A percentile compares a stretch with the other conserved stretches of the same genome.
Conservation (phyloP, 1,140 invertebrate genomes). For the Drosophila prosaltans region DNA sequence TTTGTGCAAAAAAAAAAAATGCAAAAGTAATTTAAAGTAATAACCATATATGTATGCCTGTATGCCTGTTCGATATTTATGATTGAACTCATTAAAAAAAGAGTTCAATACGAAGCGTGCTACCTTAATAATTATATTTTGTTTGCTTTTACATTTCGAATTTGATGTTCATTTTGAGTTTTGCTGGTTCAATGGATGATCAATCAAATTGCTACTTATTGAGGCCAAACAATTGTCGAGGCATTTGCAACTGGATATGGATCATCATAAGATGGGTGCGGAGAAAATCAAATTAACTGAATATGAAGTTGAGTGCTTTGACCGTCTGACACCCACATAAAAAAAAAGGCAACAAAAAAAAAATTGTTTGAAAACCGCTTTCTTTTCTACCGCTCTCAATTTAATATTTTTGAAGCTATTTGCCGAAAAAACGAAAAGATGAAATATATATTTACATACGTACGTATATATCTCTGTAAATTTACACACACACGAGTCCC, state of each 20-base stretch:
- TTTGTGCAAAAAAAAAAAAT: conserved; percentile 21
- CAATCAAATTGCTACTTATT: conserved; percentile 57
- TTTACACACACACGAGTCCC: conserved; percentile 51
- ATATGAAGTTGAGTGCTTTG: conserved; percentile 61
- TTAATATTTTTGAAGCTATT: conserved; percentile 14
- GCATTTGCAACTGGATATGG: conserved; percentile 21
- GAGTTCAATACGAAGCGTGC: conserved; percentile 37
- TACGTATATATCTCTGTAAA: background rate
- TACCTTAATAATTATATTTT: conserved; percentile 23
- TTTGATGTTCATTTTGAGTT: conserved; percentile 32
- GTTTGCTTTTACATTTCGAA: conserved; percentile 47
- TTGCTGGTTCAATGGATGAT: conserved; percentile 42
- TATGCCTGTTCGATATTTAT: background rate
- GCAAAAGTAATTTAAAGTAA: conserved; percentile 40
- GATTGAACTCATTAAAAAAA: conserved; percentile 60
- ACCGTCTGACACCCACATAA: conserved; percentile 67
- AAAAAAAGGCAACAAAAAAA: background rate
- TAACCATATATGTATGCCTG: conserved; percentile 26
- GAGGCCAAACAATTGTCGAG: conserved; percentile 53
- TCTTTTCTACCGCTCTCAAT: conserved; percentile 58
- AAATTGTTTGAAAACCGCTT: conserved; percentile 38
- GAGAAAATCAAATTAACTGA: conserved; percentile 41
- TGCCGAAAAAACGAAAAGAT: conserved; percentile 15
- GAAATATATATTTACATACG: background rate
- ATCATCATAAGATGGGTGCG: conserved; percentile 16